Evolutionary conservation across 1,140 invertebrate genomes (phyloP), one percentile per base, ranked within the genome.

Genomic region (Formica selysi): DNA sequence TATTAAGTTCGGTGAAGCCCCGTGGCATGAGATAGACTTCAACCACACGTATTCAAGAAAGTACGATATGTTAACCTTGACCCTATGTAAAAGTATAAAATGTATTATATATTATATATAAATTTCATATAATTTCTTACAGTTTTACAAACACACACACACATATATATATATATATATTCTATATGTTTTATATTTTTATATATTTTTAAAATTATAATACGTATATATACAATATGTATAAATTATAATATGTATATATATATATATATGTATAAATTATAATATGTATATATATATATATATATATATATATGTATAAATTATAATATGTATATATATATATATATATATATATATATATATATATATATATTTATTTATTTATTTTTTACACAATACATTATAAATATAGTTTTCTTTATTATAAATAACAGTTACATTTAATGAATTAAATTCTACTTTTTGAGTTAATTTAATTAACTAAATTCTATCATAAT

Each of bases 1-100:
- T n/a, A 36, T 44, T 13, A 32, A 32, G 54, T 44, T 81, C 62
- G 16, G 48, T 19, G 48, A 51, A 29, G 26, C 3, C 26, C 7
- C 26, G 19, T 57, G 67, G 26, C 16, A 81, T 22, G 67, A 54
- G 44, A 54, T 54, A 54, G 38, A 38, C 10, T 71, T 71, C 13
- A 57, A 57, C 22, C 32, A 13, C 19, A 29, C 7, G 10, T n/a
- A 5, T 3, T 38, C 64, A 70, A 48, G 26, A 59, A 29, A 81
- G 36, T 73, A 71, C 6, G 19, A 36, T 41, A 8, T 7, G 11
- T 44, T 59, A 22, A 16, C 13, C 59, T 13, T 32, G 22, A 32
- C 11, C 19, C 3, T 2, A 1, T 19, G 41, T 68, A 57, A 80
- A 70, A 22, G 5, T 54, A 68, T 36, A 8, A 5, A 29, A 51